These are phyloP conservation scores for Gracilinanus agilis DNA, from an alignment of 2,113 vertebrate species.

Conservation along the genomic window DNA sequence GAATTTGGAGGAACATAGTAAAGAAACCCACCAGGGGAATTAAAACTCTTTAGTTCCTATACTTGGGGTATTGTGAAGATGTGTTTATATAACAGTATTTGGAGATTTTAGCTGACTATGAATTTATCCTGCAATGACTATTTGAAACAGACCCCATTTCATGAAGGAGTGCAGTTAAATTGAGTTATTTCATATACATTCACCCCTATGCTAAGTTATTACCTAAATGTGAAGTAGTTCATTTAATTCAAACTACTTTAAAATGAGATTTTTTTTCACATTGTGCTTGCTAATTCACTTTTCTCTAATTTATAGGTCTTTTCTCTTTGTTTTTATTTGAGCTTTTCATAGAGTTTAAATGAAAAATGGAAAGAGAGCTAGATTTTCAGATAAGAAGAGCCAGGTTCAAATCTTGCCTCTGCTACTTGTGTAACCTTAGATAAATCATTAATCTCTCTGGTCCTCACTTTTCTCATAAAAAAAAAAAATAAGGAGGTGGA, in stretches of 20 bases:
- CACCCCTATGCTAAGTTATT: not conserved
- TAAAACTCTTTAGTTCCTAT: not conserved
- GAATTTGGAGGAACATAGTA: not conserved
- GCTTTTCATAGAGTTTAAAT: not conserved
- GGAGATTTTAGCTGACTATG: constrained; percentile 20
- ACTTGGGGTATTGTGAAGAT: not conserved
- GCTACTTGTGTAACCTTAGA: not conserved
- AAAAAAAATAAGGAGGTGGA: not conserved
- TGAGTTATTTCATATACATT: not conserved
- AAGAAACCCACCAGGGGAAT: constrained; percentile 23
- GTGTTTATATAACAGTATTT: constrained; percentile 22
- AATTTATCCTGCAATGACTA: not conserved
- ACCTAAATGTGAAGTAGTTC: not conserved
- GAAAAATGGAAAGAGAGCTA: not conserved
- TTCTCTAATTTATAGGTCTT: not conserved
- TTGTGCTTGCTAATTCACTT: not conserved
- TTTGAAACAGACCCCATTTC: not conserved
- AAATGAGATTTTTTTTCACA: not conserved
- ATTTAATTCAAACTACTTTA: constrained; percentile 11
- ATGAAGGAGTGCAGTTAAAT: constrained; percentile 29
- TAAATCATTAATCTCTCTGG: not conserved
- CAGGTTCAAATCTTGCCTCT: not conserved
- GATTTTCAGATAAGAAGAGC: not conserved
- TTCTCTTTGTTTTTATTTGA: constrained; percentile 17
- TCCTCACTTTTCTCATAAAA: not conserved